Evolutionary conservation across 2,113 vertebrate genomes (phyloP).

Genomic region (Dipodomys ordii): DNA sequence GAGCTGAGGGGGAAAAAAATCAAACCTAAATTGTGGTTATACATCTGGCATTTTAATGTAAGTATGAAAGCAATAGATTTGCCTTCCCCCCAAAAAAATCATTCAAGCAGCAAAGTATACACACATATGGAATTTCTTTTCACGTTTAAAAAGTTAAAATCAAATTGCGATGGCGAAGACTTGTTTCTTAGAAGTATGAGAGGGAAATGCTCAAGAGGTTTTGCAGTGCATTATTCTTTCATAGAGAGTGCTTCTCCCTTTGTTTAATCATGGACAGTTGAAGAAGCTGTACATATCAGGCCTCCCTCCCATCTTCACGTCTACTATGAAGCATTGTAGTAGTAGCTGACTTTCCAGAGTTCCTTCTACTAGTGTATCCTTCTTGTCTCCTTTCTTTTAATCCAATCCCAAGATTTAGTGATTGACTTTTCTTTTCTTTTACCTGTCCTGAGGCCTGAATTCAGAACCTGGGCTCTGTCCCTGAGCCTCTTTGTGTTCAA

Average conservation of each 20-base stretch:
- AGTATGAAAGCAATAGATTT: conserved; percentile 75
- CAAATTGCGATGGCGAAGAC: conserved; percentile 57
- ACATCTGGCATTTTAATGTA: conserved; percentile 79
- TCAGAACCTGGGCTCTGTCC: too few species aligned
- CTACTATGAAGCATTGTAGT: background rate
- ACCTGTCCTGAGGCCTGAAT: too few species aligned
- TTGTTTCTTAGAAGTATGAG: conserved; percentile 45
- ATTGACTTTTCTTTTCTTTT: too few species aligned
- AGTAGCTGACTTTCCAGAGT: background rate
- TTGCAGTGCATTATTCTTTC: conserved; percentile 47
- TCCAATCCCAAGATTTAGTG: background rate
- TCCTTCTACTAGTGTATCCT: background rate
- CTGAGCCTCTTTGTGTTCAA: too few species aligned
- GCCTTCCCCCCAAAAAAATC: conserved; percentile 50
- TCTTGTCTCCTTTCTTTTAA: background rate
- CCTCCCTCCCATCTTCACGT: background rate
- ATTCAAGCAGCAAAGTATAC: conserved; percentile 57
- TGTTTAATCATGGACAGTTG: conserved; percentile 17
- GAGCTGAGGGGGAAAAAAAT: conserved; percentile 69
- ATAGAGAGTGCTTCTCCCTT: conserved; percentile 14
- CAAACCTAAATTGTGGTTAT: conserved; percentile 74
- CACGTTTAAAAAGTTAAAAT: conserved; percentile 73
- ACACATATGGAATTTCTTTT: conserved; percentile 78
- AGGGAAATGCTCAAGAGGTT: conserved; percentile 17
- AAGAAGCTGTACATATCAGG: conserved; percentile 31